Base-by-base conservation (phyloP, 2,888 invertebrate species). In the Laothoe populi region DNA sequence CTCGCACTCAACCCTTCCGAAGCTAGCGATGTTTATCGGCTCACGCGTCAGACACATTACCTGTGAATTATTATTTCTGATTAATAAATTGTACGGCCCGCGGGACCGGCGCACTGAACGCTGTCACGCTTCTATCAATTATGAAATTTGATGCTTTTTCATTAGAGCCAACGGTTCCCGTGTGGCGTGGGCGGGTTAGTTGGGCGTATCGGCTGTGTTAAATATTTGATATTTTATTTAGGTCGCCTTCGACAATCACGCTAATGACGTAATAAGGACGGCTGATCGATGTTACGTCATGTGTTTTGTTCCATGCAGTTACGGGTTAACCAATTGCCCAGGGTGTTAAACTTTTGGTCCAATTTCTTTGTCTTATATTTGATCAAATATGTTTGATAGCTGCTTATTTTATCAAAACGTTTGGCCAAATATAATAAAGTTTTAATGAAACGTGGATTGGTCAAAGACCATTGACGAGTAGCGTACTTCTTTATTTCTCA, bases 41-140 rank as follows among this genome's bases (percentile, higher is more conserved):
- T 75, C 80, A 77, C 77, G 72, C 77, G 71, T 73, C 73, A 76
- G 73, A 77, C 76, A 80, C 88, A 86, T 92, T 91, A 90, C 89
- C 86, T 77, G 90, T 92, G 90, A 92, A 90, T 90, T 92, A 92
- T 92, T 91, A 92, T 92, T 92, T 92, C 89, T 92, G 92, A 92
- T 92, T 92, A 92, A 92, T 92, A 92, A 90, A 91, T 90, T 90
- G 90, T 86, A 76, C 69, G 82, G 84, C 92, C 87, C 87, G 57
- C 57, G 82, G 80, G 90, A 81, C 73, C 31, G 60, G 63, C 73
- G 76, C 83, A 82, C 83, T 77, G 79, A 73, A 53, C 76, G 69
- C 69, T 72, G 81, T 74, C 87, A 84, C 76, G 74, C 70, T 70
- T 67, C 78, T 77, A 82, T 90, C 90, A 88, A 88, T 92, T 91